Evolutionary conservation across 2,888 invertebrate genomes (phyloP).

Genomic region (Drosophila histrio): DNA sequence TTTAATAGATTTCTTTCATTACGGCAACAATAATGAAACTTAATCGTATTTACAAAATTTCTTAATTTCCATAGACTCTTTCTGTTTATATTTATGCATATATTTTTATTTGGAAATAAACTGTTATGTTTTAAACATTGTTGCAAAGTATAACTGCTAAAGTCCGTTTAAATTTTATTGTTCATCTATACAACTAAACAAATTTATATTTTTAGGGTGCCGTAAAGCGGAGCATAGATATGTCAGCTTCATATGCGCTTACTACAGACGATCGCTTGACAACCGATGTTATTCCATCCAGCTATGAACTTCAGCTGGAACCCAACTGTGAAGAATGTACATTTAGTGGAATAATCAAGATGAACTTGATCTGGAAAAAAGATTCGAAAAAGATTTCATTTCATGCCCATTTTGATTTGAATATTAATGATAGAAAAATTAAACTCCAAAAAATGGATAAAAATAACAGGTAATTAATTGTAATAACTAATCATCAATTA

Average conservation of each 20-base stretch:
- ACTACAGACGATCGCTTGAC: constrained; percentile 88
- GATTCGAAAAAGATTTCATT: constrained; percentile 87
- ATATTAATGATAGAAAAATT: constrained; percentile 86
- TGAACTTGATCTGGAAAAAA: constrained; percentile 88
- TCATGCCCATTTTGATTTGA: constrained; percentile 88
- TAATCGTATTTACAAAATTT: no score
- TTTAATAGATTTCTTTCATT: no score
- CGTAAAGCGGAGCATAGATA: constrained; percentile 88
- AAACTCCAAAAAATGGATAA: constrained; percentile 81
- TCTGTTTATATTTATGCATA: no score
- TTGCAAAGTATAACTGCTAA: no score
- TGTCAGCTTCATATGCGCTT: constrained; percentile 88
- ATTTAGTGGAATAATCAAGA: constrained; percentile 89
- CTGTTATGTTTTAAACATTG: no score
- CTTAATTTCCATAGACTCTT: no score
- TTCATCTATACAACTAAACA: neutral
- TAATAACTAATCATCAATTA: neutral
- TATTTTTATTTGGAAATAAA: no score
- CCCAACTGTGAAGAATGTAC: constrained; percentile 88
- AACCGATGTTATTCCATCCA: constrained; percentile 87
- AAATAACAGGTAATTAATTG: constrained; percentile 44
- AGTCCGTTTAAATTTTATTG: neutral
- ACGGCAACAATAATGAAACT: no score
- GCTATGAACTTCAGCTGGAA: constrained; percentile 88
- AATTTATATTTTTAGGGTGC: constrained; percentile 66